Evolutionary conservation across 2,113 vertebrate genomes (phyloP).

Genomic region (Salvelinus fontinalis): DNA sequence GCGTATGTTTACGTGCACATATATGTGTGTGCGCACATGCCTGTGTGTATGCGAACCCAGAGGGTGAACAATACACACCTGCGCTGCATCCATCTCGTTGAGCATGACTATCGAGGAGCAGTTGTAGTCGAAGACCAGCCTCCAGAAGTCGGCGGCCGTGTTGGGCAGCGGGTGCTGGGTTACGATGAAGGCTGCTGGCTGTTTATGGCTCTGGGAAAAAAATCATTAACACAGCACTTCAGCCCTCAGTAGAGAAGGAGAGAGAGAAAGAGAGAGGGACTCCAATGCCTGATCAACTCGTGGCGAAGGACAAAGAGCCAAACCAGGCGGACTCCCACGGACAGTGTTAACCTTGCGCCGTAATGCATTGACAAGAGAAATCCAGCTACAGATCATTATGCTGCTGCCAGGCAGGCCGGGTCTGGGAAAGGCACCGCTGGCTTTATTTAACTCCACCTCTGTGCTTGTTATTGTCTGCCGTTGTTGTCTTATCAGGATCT

Average conservation of each 20-base stretch:
- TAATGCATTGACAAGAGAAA: neutral
- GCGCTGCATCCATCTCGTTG: slow-evolving; percentile 93
- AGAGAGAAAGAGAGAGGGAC: neutral
- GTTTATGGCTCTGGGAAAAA: slow-evolving; percentile 92
- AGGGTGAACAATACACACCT: slow-evolving; percentile 71
- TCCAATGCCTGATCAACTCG: neutral
- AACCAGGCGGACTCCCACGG: neutral
- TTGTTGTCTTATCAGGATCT: neutral
- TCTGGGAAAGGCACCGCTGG: neutral
- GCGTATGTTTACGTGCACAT: neutral
- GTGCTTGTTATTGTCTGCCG: neutral
- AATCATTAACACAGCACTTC: neutral
- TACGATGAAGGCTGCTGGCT: slow-evolving; percentile 96
- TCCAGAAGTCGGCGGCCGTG: slow-evolving; percentile 96
- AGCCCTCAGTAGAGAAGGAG: neutral
- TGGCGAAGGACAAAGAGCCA: neutral
- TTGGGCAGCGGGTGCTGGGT: slow-evolving; percentile 97
- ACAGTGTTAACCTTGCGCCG: neutral
- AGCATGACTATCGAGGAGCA: slow-evolving; percentile 98
- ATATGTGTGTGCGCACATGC: neutral
- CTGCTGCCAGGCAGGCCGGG: neutral
- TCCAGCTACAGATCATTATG: neutral
- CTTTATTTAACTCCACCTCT: neutral
- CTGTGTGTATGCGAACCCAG: neutral
- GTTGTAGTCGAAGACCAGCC: slow-evolving; percentile 97